Evolutionary conservation across 2,797 vertebrate genomes (phyloP), one percentile per base, ranked within the genome.

Genomic region (Kryptopterus vitreolus): DNA sequence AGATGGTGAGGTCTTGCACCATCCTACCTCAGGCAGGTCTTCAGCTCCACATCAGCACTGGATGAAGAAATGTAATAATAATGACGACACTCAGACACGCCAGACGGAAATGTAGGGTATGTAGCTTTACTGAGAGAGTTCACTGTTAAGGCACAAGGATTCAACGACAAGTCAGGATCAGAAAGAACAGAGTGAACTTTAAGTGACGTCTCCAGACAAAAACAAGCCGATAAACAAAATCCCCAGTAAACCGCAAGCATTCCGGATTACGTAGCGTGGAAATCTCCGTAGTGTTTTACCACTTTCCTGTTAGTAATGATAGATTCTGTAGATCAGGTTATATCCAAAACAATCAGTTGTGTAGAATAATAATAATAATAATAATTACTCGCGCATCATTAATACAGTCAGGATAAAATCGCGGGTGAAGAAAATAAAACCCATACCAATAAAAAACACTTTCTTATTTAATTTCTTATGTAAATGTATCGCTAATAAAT

Each of bases 401-500:
- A 24, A 22, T 12, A 29, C 18, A 1, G 29, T 33, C 20, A 33
- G 31, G 12, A 52, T 52, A 43, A 1, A 33, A 29, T 62, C 15
- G 43, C 4, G 10, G 0, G 22, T 15, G 63, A 29, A 24, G 26
- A 31, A 12, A 22, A 53, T 35, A 33, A 35, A 7, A 71, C 29
- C 3, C 16, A 18, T 26, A 15, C 24, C 10, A 71, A 43, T 43
- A 43, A 43, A 43, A 43, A 43, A 29, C 16, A 13, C 29, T 15
- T 22, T 1, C 7, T 20, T 70, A 31, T 70, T 70, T 29, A n/a
- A n/a, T n/a, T 4, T 2, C 9, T 18, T 1, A 20, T 35, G 16
- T n/a, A 35, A 35, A 55, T 35, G 18, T 33, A 53, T 35, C 16
- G 55, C 22, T 66, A 65, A 80, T 80, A 80, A 80, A 65, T 80